Base-by-base conservation (phyloP, 2,113 vertebrate species). In the Corydoras sp. region DNA sequence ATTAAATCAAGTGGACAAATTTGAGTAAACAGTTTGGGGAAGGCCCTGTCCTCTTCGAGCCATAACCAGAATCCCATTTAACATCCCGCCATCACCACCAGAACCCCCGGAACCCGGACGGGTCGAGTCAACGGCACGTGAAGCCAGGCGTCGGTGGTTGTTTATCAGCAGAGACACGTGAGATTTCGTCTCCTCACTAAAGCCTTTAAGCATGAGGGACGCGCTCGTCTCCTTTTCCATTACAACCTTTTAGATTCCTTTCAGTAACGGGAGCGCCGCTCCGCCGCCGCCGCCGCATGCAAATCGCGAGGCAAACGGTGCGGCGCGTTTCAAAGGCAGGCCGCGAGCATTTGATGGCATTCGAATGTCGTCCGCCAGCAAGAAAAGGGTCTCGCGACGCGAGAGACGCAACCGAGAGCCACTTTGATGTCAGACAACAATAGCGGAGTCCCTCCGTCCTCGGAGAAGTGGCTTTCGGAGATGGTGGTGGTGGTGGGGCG, bases 381-480 rank as follows among this genome's bases (percentile, higher is more conserved):
- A 58, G 50, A 73, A 62, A 72, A 72, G 59, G 55, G 35, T 55
- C 65, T 15, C 50, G 15, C 18, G 56, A 65, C 49, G 85, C 72
- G 78, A 76, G 2, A 72, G 68, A 72, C 73, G 77, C 66, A 79
- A 78, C 54, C 69, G 76, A 81, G 84, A 79, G 68, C 71, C 0
- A 75, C 86, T 88, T 89, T 89, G 86, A 89, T 84, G 87, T 72
- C 69, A 48, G 74, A 69, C 83, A 79, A 89, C 85, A 89, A 88
- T 87, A 80, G 83, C 80, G 78, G 73, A 70, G 62, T 68, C 65
- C 48, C 70, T 65, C 68, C 64, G 4, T 71, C 75, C 65, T 65
- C 58, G 51, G 62, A 79, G 68, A 58, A 79, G 75, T 65, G 74
- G 73, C 76, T 81, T 79, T 68, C 76, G 78, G 77, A 76, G 35